phyloP scores from a whole-genome alignment of 2,888 invertebrate species.

The Chaitophorus viminalis region DNA sequence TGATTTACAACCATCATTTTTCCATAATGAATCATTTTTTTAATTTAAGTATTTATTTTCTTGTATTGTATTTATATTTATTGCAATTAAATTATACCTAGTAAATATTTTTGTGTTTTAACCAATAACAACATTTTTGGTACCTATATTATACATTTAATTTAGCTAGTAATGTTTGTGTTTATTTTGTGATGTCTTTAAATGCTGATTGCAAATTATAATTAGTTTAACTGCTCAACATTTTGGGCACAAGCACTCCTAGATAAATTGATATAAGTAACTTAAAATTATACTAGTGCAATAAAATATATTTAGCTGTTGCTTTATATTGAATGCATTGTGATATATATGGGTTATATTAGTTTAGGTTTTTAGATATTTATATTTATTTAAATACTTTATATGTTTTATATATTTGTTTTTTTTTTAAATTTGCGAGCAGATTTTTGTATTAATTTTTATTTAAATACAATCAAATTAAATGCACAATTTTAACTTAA shows the following conservation, averaged over 20 bases:
- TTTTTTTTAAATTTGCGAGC: background rate
- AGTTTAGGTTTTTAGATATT: background rate
- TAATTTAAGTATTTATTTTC: background rate
- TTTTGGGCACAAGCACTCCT: background rate
- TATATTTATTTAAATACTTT: background rate
- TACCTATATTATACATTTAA: background rate
- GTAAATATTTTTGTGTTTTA: background rate
- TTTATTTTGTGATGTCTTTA: background rate
- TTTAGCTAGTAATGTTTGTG: background rate
- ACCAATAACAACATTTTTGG: background rate
- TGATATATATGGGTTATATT: background rate
- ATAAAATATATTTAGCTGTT: constrained; percentile 3
- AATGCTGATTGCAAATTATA: background rate
- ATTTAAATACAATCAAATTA: too few relatives aligned
- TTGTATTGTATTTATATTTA: background rate
- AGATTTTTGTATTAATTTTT: constrained; percentile 1
- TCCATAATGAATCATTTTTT: background rate
- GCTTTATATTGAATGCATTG: background rate
- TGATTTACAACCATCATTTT: background rate
- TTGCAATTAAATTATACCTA: background rate
- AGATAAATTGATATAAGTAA: background rate
- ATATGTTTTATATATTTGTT: background rate
- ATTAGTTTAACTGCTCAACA: background rate
- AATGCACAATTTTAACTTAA: background rate
- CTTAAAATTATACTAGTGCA: constrained; percentile 2